Evolutionary conservation across 1,140 invertebrate species (phyloP), one percentile per base, ranked within the genome.

Genomic region (Leptinotarsa lineolata): DNA sequence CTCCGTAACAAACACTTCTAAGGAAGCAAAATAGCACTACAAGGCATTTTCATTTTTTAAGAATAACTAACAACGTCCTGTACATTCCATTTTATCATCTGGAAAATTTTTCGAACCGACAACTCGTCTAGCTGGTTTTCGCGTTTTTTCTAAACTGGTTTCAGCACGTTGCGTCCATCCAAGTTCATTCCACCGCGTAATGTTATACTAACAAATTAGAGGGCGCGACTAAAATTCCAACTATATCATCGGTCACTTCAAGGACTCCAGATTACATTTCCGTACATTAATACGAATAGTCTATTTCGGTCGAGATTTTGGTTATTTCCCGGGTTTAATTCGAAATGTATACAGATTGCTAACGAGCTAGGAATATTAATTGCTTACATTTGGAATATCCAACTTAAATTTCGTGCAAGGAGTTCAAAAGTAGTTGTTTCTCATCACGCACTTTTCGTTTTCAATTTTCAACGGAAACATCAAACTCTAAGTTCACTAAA

Each of bases 201-300:
- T 54, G 48, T 54, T 54, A 54, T 18, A 54, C 48, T 15, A 54
- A 54, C 48, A 54, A 54, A 54, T 54, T 54, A 54, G n/a, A 54
- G 48, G 48, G 48, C 48, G 48, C 48, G 48, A 54, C 48, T 54
- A 5, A 13, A 54, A 54, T 54, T 54, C 48, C 48, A 54, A 54
- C 15, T 54, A 54, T 18, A 54, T 54, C 30, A 39, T 39, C 30
- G 30, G 30, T 16, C n/a, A 54, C 15, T 18, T 54, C 48, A 18
- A 54, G 48, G 48, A 54, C n/a, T 5, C n/a, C 48, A 18, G 48
- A 54, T 54, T 54, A 54, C 48, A 54, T 54, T 13, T 54, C 5
- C n/a, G 48, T 54, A 8, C 48, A 54, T 54, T 54, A 54, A 54
- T 54, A 39, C 30, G 30, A 39, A 39, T 39, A 39, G 30, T 39